Conservation (phyloP, 2,888 invertebrate genomes). For the Hylaea fasciaria region DNA sequence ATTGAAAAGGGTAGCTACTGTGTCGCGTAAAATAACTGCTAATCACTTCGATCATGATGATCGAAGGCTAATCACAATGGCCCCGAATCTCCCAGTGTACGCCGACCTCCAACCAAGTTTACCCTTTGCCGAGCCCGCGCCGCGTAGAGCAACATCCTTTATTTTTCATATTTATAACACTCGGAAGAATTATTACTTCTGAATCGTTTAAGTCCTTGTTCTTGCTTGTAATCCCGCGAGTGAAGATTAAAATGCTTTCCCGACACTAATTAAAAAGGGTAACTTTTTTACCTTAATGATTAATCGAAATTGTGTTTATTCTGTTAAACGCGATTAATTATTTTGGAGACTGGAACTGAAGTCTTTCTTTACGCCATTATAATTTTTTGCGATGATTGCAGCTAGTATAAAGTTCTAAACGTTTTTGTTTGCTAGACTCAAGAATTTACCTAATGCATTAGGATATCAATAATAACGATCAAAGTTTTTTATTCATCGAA, state of each 20-base stretch:
- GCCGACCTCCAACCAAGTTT: slow-evolving; percentile 42
- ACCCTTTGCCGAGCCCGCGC: slow-evolving; percentile 58
- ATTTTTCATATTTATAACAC: slow-evolving; percentile 82
- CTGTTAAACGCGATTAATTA: slow-evolving; percentile 29
- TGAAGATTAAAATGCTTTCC: slow-evolving; percentile 77
- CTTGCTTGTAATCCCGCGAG: slow-evolving; percentile 77
- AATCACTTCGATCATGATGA: too few species aligned
- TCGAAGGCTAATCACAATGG: too few species aligned
- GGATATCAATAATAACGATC: too few species aligned
- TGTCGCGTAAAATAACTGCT: too few species aligned
- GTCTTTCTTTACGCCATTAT: background rate
- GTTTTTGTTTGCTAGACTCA: too few species aligned
- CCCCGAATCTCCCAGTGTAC: slow-evolving; percentile 48
- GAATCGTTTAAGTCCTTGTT: slow-evolving; percentile 84
- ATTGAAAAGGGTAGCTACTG: too few species aligned
- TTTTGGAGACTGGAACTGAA: slow-evolving; percentile 20
- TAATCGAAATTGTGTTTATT: slow-evolving; percentile 52
- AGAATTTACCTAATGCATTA: too few species aligned
- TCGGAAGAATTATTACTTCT: slow-evolving; percentile 82
- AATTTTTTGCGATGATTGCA: background rate
- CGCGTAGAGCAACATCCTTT: slow-evolving; percentile 62
- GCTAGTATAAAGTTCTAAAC: background rate
- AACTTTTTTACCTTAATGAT: slow-evolving; percentile 76
- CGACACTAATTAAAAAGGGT: slow-evolving; percentile 80
- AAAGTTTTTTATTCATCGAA: too few species aligned